Evolutionary conservation across 1,140 invertebrate species (phyloP).

Genomic region (Trichonephila inaurata): DNA sequence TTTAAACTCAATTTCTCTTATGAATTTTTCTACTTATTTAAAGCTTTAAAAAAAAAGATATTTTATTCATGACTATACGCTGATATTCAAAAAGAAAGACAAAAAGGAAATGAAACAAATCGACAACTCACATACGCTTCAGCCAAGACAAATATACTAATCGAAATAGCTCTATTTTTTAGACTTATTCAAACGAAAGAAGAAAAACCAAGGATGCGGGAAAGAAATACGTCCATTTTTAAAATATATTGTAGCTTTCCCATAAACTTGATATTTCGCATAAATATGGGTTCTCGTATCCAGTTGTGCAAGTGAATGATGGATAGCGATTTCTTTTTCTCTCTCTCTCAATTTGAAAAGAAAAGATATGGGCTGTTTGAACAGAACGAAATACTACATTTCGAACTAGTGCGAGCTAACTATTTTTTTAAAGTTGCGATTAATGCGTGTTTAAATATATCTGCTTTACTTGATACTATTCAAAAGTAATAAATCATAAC

Average conservation of each 20-base stretch:
- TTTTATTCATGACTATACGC: no score
- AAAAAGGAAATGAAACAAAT: no score
- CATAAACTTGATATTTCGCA: background rate
- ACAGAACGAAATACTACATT: background rate
- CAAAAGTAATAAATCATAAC: no score
- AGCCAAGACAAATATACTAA: background rate
- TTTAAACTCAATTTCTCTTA: no score
- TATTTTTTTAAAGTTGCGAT: no score
- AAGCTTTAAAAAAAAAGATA: no score
- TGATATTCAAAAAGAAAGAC: no score
- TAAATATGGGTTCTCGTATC: background rate
- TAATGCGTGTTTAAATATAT: no score
- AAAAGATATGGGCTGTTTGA: slow-evolving; percentile 2
- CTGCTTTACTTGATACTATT: no score
- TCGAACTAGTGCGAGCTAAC: no score
- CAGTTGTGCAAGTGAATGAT: background rate
- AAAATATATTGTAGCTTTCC: background rate
- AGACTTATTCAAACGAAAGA: background rate
- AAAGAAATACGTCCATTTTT: slow-evolving; percentile 1
- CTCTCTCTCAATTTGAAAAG: background rate
- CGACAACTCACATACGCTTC: no score
- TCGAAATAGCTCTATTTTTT: background rate
- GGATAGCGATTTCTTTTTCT: background rate
- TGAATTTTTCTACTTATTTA: no score
- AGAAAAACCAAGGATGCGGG: background rate